Evolutionary conservation across 23 tunicate species (phyloP).

Genomic region (Styela clava): DNA sequence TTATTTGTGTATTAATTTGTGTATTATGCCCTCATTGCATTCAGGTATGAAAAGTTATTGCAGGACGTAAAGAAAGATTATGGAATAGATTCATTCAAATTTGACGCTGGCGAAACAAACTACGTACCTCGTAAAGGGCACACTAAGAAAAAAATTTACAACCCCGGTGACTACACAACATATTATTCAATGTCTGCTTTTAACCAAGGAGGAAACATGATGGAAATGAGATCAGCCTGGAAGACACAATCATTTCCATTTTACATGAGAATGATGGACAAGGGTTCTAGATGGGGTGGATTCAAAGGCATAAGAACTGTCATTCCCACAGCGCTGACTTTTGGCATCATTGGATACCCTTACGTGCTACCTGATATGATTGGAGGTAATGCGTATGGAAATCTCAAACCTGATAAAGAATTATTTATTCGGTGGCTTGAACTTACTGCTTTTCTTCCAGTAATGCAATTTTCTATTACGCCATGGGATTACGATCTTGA

Average conservation of each 20-base stretch:
- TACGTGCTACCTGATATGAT: constrained; percentile 90
- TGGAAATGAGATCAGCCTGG: constrained; percentile 89
- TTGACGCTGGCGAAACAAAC: constrained; percentile 78
- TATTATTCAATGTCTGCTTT: constrained; percentile 42
- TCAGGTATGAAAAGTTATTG: constrained; percentile 27
- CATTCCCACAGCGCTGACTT: constrained; percentile 72
- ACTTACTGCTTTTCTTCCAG: constrained; percentile 65
- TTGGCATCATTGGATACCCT: constrained; percentile 70
- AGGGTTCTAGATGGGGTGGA: constrained; percentile 62
- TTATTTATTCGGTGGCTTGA: constrained; percentile 76
- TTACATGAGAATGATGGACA: constrained; percentile 78
- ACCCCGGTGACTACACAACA: constrained; percentile 59
- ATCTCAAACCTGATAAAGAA: constrained; percentile 50
- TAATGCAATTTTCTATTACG: constrained; percentile 77
- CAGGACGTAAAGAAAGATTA: constrained; percentile 25
- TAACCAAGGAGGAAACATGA: constrained; percentile 36
- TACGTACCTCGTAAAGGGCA: constrained; percentile 49
- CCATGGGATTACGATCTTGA: constrained; percentile 88
- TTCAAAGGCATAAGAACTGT: constrained; percentile 60
- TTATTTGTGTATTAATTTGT: not conserved
- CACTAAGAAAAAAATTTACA: not conserved
- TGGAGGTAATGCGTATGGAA: constrained; percentile 75
- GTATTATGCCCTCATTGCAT: too few relatives aligned
- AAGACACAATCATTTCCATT: constrained; percentile 40
- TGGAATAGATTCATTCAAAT: constrained; percentile 56